Evolutionary conservation across 37 sponge, comb jelly and placozoan genomes (phyloP).

Genomic region (Amphimedon queenslandica): DNA sequence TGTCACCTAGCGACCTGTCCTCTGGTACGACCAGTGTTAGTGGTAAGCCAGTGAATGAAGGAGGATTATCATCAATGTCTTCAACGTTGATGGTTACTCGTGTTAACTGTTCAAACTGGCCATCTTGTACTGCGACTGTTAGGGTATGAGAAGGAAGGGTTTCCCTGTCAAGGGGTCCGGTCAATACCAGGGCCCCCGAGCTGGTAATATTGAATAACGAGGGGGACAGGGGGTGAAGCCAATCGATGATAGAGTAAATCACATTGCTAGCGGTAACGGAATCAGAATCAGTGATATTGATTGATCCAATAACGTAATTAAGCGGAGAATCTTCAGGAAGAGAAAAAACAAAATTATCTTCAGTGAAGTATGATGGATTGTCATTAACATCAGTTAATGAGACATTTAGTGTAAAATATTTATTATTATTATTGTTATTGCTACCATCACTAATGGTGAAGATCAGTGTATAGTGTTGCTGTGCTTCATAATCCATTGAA

Average conservation of each 20-base stretch:
- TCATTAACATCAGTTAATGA: conserved; percentile 50
- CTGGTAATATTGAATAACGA: conserved; percentile 14
- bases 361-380: conserved; percentile 30
- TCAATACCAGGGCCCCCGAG: background rate
- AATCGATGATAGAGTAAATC: conserved; percentile 41
- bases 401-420: conserved; percentile 8
- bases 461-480: background rate
- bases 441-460: conserved; percentile 24
- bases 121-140: conserved; percentile 42
- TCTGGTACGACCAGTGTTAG: conserved; percentile 38
- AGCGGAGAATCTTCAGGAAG: conserved; percentile 18
- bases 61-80: conserved; percentile 69
- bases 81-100: conserved; percentile 42
- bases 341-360: conserved; percentile 1
- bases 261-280: background rate
- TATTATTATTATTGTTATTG: background rate
- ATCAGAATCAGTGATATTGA: conserved; percentile 45
- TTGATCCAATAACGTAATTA: background rate
- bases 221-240: conserved; percentile 1
- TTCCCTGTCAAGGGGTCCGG: conserved; percentile 37
- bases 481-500: conserved; percentile 19
- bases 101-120: conserved; percentile 21
- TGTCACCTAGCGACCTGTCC: conserved; percentile 16
- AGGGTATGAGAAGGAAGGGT: conserved; percentile 20
- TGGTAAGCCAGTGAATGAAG: conserved; percentile 23